Percentiles rank a stretch among this genome's conserved stretches.
Evolutionary conservation across 2,888 invertebrate genomes (phyloP).

Genomic region (Fragum sueziense): DNA sequence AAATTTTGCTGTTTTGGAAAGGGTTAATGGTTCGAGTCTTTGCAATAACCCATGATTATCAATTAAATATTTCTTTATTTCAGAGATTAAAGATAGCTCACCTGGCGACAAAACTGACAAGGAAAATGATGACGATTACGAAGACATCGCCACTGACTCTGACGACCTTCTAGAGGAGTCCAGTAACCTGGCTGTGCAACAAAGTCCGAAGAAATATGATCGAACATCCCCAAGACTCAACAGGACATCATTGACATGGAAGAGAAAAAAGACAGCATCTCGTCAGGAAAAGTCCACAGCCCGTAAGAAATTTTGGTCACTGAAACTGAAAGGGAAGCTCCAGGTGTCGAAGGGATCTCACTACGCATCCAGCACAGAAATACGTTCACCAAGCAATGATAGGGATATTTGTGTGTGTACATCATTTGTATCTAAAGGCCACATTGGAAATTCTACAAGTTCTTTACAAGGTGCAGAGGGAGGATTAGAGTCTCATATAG

Average conservation of each 20-base stretch:
- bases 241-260: slow-evolving; percentile 37
- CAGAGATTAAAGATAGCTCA: slow-evolving; percentile 47
- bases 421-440: slow-evolving; percentile 82
- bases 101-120: slow-evolving; percentile 24
- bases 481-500: neutral
- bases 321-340: slow-evolving; percentile 70
- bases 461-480: slow-evolving; percentile 13
- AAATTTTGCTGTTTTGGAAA: too few relatives aligned
- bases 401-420: slow-evolving; percentile 85
- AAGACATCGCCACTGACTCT: slow-evolving; percentile 48
- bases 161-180: slow-evolving; percentile 43
- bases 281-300: slow-evolving; percentile 30
- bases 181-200: neutral
- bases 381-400: slow-evolving; percentile 26
- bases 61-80: slow-evolving; percentile 14
- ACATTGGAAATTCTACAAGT: neutral
- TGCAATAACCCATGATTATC: too few relatives aligned
- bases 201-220: neutral
- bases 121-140: slow-evolving; percentile 51
- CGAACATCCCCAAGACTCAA: neutral
- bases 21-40: too few relatives aligned
- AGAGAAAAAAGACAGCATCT: slow-evolving; percentile 56
- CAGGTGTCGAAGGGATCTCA: slow-evolving; percentile 59
- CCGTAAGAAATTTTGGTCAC: slow-evolving; percentile 72
- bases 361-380: slow-evolving; percentile 43